Evolutionary conservation across 2,888 invertebrate genomes (phyloP), one percentile per base, ranked within the genome.

Genomic region (Leptarthrus brevirostris): DNA sequence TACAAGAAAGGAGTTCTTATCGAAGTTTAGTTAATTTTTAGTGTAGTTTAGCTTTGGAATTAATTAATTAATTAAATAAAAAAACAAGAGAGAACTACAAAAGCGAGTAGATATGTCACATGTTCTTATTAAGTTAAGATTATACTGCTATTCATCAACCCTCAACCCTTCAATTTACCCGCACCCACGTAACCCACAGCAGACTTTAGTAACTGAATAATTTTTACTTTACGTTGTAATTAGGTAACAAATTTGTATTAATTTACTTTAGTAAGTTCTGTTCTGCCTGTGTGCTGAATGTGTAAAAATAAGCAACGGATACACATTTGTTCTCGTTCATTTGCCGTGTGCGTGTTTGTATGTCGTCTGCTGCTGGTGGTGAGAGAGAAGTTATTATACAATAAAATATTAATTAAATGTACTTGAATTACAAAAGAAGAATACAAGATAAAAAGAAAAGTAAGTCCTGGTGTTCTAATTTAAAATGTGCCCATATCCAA

Each of bases 161-260:
- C 30, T 30, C 4, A 30, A 5, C 30, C 30, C 36, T 36, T 20
- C 53, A 3, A 56, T 16, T 20, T 12, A 22, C n/a, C 26, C 26
- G 3, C 14, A 18, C 16, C 18, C 2, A 20, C 3, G 8, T 36
- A 20, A 3, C 14, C 16, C 49, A 5, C 18, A 49, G 18, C 49
- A 14, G 47, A 47, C 64, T 10, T 40, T 20, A 22, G 44, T 64
- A 64, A 44, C 64, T 44, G 40, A 40, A 14, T 24, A 22, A 16
- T 40, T 40, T 40, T 16, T 61, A 61, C 36, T 61, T 30, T n/a
- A n/a, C 8, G 8, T 30, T 64, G 64, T 64, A 64, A 64, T 64
- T 64, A 64, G 64, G 47, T 64, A 64, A 64, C 64, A 64, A 64
- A 64, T 64, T 64, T 64, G 36, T 36, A 64, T 64, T 64, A 64